Base-by-base conservation (phyloP, 2,888 invertebrate species). In the Melanostoma mellinum region DNA sequence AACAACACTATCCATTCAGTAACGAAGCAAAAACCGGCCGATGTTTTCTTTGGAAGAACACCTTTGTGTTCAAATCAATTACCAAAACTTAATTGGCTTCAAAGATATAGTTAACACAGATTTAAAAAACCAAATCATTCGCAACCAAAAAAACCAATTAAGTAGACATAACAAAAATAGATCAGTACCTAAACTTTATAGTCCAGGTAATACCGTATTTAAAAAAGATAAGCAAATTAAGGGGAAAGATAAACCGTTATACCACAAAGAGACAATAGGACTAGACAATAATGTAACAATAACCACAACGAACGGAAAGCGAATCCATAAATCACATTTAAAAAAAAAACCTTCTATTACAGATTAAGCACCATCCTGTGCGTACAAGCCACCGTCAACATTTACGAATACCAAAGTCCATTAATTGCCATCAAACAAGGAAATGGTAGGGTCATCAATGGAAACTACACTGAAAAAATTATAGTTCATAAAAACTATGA, bases 1-100 rank as follows among this genome's bases (percentile, higher is more conserved):
- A 85, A 79, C n/a, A 75, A 76, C 36, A 55, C 85, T 2, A 50
- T 85, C 6, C 85, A 85, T 10, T 77, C 85, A 3, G 73, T 81
- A n/a, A 78, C 71, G 0, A 84, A 74, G 36, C 68, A 44, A 6
- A 86, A 85, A 40, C 84, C 80, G 10, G 52, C 61, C 5, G 81
- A 86, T 20, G 20, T 77, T 36, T 86, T 86, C 61, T 86, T 85
- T 48, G 75, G 81, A n/a, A 85, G 85, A 67, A 42, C 69, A 9
- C n/a, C n/a, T n/a, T n/a, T n/a, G n/a, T n/a, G n/a, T n/a, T n/a
- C 69, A 82, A 55, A 79, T 85, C 20, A 82, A 85, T 52, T 86
- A 85, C 46, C 79, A 86, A 56, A 65, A 86, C 4, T 53, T 85
- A 20, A 6, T 53, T 10, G 20, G 20, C 20, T 85, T 85, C 46